A percentile compares a stretch with the other conserved stretches of the same genome.
Conservation (phyloP, 2,113 vertebrate species). For the Laticauda laticaudata region DNA sequence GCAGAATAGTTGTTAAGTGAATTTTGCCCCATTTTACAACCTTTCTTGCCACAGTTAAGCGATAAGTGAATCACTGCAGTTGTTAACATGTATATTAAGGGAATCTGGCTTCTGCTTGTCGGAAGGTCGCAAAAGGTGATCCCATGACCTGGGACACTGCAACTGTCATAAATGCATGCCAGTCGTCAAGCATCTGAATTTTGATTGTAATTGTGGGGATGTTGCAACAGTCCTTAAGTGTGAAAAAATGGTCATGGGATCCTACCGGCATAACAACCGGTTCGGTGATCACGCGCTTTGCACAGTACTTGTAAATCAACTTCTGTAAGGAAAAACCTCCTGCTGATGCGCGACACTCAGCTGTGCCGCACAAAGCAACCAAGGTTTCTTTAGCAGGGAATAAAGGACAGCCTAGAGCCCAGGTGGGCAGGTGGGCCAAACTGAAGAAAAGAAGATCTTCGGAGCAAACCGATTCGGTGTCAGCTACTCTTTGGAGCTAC, state of each 20-base stretch:
- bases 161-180: not conserved
- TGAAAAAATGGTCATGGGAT: not conserved
- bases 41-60: not conserved
- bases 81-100: not conserved
- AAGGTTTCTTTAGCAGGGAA: too few species aligned
- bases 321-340: too few species aligned
- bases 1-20: not conserved
- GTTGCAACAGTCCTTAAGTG: not conserved
- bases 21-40: not conserved
- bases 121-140: not conserved
- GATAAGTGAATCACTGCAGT: not conserved
- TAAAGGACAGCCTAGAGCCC: too few species aligned
- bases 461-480: too few species aligned
- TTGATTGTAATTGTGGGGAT: not conserved
- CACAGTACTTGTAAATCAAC: too few species aligned
- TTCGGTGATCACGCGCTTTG: too few species aligned
- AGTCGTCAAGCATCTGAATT: not conserved
- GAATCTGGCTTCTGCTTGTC: not conserved
- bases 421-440: too few species aligned
- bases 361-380: too few species aligned
- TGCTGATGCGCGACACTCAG: too few species aligned
- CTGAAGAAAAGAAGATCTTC: too few species aligned
- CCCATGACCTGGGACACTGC: not conserved
- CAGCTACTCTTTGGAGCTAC: too few species aligned
- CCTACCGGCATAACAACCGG: too few species aligned